Percentiles rank a stretch among this genome's conserved stretches.
phyloP scores from a whole-genome alignment of 2,888 invertebrate species.

The Drosophila yooni region DNA sequence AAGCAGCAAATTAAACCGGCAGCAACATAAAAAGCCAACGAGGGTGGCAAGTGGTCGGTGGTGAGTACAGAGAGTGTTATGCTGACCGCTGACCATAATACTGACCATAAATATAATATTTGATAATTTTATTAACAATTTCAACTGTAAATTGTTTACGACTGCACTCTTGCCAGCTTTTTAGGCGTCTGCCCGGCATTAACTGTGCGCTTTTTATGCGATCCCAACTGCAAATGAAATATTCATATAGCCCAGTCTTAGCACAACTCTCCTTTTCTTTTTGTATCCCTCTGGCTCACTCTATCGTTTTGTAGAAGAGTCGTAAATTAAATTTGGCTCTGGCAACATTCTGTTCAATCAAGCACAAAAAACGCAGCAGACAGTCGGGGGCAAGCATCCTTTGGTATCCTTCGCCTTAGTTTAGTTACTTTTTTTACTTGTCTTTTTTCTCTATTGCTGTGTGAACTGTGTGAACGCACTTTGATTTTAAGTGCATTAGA shows the following conservation, averaged over 20 bases:
- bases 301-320: slow-evolving; percentile 42
- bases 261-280: slow-evolving; percentile 26
- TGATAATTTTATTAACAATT: slow-evolving; percentile 82
- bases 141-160: slow-evolving; percentile 78
- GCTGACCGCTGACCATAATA: slow-evolving; percentile 58
- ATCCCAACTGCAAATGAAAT: slow-evolving; percentile 67
- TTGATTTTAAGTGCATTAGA: slow-evolving; percentile 85
- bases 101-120: slow-evolving; percentile 80
- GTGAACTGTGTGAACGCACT: slow-evolving; percentile 74
- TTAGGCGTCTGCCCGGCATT: slow-evolving; percentile 65
- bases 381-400: slow-evolving; percentile 47
- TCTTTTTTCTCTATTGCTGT: slow-evolving; percentile 35
- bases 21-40: slow-evolving; percentile 62
- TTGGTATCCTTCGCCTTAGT: slow-evolving; percentile 47
- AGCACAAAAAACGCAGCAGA: slow-evolving; percentile 75
- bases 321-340: slow-evolving; percentile 80
- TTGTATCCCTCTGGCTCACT: slow-evolving; percentile 9
- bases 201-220: slow-evolving; percentile 59
- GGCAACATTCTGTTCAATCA: slow-evolving; percentile 80
- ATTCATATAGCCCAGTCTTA: slow-evolving; percentile 57
- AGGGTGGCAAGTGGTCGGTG: slow-evolving; percentile 10
- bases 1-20: slow-evolving; percentile 77
- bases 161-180: slow-evolving; percentile 62
- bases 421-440: slow-evolving; percentile 24
- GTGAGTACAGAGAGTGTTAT: background rate